Percentiles rank a stretch among this genome's conserved stretches.
These are phyloP conservation scores for Ashinkailepas kermadecensis DNA, from an alignment of 2,888 invertebrate species.

Conservation along the genomic window DNA sequence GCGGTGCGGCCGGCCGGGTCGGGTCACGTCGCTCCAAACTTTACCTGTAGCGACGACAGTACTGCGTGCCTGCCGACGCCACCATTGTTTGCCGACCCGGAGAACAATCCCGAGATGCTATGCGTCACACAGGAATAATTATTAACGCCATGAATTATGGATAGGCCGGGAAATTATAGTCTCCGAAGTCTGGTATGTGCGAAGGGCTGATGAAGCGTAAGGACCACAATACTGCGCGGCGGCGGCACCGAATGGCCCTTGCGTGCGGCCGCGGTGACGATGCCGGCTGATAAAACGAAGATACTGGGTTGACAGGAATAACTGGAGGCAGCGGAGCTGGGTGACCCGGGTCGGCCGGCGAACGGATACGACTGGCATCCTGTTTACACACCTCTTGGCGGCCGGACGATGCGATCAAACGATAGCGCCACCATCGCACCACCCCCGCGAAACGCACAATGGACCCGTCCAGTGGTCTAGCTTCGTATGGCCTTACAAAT, in stretches of 20 bases:
- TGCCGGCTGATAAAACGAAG: not conserved
- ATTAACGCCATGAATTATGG: slow-evolving; percentile 19
- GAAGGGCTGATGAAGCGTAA: not conserved
- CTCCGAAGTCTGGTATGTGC: slow-evolving; percentile 10
- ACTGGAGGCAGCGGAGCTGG: not conserved
- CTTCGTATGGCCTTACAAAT: not conserved
- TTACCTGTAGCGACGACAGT: slow-evolving; percentile 65
- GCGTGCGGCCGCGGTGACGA: slow-evolving; percentile 39
- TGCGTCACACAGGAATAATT: slow-evolving; percentile 50
- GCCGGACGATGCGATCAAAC: not conserved
- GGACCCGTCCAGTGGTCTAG: not conserved
- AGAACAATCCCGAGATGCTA: slow-evolving; percentile 75
- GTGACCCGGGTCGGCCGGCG: not conserved
- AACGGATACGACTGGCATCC: not conserved
- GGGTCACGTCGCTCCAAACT: slow-evolving; percentile 38
- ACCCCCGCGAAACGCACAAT: not conserved
- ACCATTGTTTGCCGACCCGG: slow-evolving; percentile 86
- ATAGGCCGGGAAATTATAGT: slow-evolving; percentile 15
- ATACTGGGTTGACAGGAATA: not conserved
- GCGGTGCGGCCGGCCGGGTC: not conserved
- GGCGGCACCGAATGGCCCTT: not conserved
- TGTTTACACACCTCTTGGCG: not conserved
- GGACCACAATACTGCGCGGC: not conserved
- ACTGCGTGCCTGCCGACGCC: slow-evolving; percentile 69
- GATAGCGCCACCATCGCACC: not conserved